Evolutionary conservation across 2,888 invertebrate genomes (phyloP).

Genomic region (Epirrita christyi): DNA sequence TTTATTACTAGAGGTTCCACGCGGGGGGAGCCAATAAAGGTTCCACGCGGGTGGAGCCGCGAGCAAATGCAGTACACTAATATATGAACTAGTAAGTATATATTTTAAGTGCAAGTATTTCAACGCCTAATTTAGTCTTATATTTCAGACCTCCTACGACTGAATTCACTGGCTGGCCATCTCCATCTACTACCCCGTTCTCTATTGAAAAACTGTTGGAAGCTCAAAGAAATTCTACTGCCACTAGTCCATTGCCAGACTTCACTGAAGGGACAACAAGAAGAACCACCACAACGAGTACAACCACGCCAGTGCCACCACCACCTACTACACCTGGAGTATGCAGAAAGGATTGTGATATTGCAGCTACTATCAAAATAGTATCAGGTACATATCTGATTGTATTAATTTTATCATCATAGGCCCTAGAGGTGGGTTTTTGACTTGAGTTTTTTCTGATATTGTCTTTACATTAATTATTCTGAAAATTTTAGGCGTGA

Average conservation of each 20-base stretch:
- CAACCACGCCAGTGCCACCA: conserved; percentile 89
- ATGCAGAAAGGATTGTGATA: conserved; percentile 91
- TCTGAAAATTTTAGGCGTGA: conserved; percentile 86
- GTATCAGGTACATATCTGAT: conserved; percentile 83
- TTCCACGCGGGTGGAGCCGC: no score
- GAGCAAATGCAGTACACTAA: no score
- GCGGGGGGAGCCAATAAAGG: no score
- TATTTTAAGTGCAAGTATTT: background rate
- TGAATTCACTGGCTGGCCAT: conserved; percentile 96
- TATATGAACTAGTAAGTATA: no score
- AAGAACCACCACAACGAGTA: conserved; percentile 84
- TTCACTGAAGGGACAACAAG: conserved; percentile 78
- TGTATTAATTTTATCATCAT: background rate
- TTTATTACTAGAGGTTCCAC: no score
- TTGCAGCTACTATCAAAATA: conserved; percentile 94
- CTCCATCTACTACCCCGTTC: conserved; percentile 93
- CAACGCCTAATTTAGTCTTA: background rate
- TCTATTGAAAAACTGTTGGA: conserved; percentile 93
- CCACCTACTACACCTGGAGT: conserved; percentile 92
- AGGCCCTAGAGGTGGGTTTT: background rate
- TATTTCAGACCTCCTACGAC: conserved; percentile 90
- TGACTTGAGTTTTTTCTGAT: background rate
- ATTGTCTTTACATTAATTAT: background rate
- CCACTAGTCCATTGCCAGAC: conserved; percentile 79
- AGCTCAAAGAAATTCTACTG: conserved; percentile 86